Evolutionary conservation across 2,888 invertebrate genomes (phyloP).

Genomic region (Zele albiditarsus): DNA sequence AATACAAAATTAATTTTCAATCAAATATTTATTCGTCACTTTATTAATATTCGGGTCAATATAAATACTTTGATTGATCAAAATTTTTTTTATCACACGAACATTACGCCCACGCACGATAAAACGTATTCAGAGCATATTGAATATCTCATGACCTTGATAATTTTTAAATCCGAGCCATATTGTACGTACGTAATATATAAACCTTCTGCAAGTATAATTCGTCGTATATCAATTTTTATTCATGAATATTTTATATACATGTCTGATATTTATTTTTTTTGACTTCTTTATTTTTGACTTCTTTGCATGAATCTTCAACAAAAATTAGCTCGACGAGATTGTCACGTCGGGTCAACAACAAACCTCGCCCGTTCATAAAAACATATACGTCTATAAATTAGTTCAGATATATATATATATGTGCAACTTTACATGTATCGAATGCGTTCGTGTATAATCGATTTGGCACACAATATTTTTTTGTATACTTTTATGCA

Average conservation of each 20-base stretch:
- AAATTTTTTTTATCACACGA: slow-evolving; percentile 42
- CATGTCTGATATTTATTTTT: not conserved
- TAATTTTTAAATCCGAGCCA: not conserved
- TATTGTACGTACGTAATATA: not conserved
- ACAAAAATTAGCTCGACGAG: not conserved
- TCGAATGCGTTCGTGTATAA: not conserved
- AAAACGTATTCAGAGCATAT: slow-evolving; percentile 42
- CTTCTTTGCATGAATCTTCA: not conserved
- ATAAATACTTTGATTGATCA: not conserved
- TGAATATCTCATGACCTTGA: slow-evolving; percentile 48
- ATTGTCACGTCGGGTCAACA: not conserved
- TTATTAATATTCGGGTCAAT: not conserved
- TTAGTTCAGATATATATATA: too few relatives aligned
- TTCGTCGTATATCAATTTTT: not conserved
- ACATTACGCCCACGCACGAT: slow-evolving; percentile 56
- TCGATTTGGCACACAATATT: not conserved
- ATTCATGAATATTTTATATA: not conserved
- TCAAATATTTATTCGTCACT: too few relatives aligned
- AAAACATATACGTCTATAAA: not conserved
- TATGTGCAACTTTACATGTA: not conserved
- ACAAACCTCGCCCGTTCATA: not conserved
- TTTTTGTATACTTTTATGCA: not conserved
- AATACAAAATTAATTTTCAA: too few relatives aligned
- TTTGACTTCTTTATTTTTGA: too few relatives aligned
- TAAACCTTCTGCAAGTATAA: not conserved